phyloP scores from a whole-genome alignment of 2,797 vertebrate genomes.

The Nothura maculosa region DNA sequence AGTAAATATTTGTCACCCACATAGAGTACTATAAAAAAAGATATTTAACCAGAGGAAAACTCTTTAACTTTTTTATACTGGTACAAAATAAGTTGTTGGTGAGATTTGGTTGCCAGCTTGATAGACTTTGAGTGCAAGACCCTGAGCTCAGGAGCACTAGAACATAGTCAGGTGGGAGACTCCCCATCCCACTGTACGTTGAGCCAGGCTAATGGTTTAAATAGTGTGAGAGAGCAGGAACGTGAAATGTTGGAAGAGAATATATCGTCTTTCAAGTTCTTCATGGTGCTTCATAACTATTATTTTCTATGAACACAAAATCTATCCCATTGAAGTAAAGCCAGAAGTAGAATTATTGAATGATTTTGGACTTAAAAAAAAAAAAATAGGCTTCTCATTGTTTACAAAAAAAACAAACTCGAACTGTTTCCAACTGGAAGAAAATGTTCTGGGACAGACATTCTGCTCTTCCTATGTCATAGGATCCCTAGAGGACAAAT shows the following conservation, averaged over 20 bases:
- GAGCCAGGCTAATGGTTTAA: not conserved
- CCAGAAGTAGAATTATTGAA: constrained; percentile 11
- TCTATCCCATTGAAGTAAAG: not conserved
- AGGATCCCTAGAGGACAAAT: constrained; percentile 42
- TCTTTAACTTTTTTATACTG: not conserved
- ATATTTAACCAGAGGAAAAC: not conserved
- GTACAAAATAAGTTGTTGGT: not conserved
- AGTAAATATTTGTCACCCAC: not conserved
- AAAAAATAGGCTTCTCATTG: not conserved
- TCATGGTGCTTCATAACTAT: not conserved
- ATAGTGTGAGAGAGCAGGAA: not conserved
- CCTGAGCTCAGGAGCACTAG: not conserved
- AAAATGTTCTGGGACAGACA: constrained; percentile 60
- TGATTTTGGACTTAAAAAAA: not conserved
- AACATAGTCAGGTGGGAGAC: not conserved
- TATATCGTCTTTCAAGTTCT: not conserved
- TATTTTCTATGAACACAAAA: constrained; percentile 6
- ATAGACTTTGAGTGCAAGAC: not conserved
- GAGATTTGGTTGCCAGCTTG: not conserved
- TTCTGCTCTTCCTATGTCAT: constrained; percentile 31
- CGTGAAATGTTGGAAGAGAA: not conserved
- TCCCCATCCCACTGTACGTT: not conserved
- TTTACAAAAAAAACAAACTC: not conserved
- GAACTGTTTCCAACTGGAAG: constrained; percentile 25
- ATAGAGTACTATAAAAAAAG: not conserved